A percentile compares a stretch with the other conserved stretches of the same genome.
Conservation (phyloP, 2,888 invertebrate species). For the Acrobasis repandana region DNA sequence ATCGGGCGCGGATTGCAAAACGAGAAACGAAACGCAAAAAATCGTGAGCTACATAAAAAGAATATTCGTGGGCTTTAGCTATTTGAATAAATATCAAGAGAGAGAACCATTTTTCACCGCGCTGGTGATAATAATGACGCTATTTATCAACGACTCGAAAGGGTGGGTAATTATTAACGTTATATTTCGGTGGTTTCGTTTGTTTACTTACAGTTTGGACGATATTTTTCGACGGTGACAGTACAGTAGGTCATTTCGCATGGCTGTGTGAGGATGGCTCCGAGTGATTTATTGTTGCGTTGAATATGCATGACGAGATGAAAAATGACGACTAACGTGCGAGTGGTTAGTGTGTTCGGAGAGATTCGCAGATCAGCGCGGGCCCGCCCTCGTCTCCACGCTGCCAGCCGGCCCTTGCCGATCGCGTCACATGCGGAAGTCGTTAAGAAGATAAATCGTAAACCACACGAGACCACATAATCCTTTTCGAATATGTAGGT, state of each 20-base stretch:
- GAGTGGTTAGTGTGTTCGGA: slow-evolving; percentile 57
- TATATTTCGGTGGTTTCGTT: slow-evolving; percentile 71
- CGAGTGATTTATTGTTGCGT: slow-evolving; percentile 78
- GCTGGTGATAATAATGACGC: slow-evolving; percentile 78
- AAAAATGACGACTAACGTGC: slow-evolving; percentile 75
- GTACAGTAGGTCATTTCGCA: slow-evolving; percentile 73
- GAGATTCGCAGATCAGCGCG: slow-evolving; percentile 30
- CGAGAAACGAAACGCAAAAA: slow-evolving; percentile 45
- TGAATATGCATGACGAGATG: slow-evolving; percentile 82
- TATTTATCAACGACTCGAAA: slow-evolving; percentile 78
- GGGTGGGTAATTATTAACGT: slow-evolving; percentile 79
- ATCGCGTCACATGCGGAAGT: slow-evolving; percentile 66
- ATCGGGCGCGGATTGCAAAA: slow-evolving; percentile 39
- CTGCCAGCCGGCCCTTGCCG: slow-evolving; percentile 35
- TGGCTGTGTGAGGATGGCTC: slow-evolving; percentile 63
- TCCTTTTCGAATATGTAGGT: slow-evolving; percentile 64
- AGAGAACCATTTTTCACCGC: slow-evolving; percentile 70
- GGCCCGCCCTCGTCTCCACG: slow-evolving; percentile 28
- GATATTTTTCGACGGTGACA: slow-evolving; percentile 67
- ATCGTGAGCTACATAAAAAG: slow-evolving; percentile 54
- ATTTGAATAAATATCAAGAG: slow-evolving; percentile 77
- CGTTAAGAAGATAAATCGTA: slow-evolving; percentile 75
- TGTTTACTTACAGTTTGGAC: slow-evolving; percentile 71
- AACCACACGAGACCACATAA: slow-evolving; percentile 63
- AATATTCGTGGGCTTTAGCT: slow-evolving; percentile 61